These are phyloP conservation scores for Lamellibrachia columna DNA, from an alignment of 2,888 invertebrate genomes.

Conservation along the genomic window DNA sequence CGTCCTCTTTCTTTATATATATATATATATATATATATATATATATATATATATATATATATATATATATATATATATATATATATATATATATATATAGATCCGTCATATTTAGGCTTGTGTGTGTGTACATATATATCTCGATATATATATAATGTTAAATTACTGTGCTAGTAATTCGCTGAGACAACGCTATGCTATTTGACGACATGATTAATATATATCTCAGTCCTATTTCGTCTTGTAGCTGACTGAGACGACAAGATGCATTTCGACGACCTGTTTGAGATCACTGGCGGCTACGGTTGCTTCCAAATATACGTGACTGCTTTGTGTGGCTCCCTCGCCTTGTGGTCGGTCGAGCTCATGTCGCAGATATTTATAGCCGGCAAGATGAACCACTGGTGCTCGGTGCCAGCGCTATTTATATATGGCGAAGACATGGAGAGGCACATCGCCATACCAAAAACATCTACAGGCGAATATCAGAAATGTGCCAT, in stretches of 20 bases:
- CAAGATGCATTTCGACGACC: constrained; percentile 30
- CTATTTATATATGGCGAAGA: constrained; percentile 30
- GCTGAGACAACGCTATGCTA: no score
- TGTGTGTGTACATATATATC: no score
- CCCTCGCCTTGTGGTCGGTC: constrained; percentile 27
- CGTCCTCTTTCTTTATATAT: no score
- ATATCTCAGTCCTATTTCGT: neutral
- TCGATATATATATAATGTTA: no score
- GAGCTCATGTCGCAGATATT: constrained; percentile 36
- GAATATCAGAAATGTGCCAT: constrained; percentile 31
- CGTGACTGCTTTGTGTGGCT: constrained; percentile 18
- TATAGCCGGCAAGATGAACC: constrained; percentile 34
- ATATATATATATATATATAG: no score
- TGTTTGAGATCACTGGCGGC: constrained; percentile 25
- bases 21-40: no score
- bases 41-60: no score
- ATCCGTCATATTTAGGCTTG: neutral
- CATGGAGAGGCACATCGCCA: constrained; percentile 36
- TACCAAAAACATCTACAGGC: constrained; percentile 25
- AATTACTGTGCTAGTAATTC: no score
- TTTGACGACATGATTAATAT: no score
- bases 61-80: no score
- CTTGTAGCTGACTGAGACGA: neutral
- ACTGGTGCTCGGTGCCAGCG: constrained; percentile 36
- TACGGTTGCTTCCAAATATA: constrained; percentile 29